phyloP scores from a whole-genome alignment of 2,888 invertebrate genomes.

The Drepana falcataria region DNA sequence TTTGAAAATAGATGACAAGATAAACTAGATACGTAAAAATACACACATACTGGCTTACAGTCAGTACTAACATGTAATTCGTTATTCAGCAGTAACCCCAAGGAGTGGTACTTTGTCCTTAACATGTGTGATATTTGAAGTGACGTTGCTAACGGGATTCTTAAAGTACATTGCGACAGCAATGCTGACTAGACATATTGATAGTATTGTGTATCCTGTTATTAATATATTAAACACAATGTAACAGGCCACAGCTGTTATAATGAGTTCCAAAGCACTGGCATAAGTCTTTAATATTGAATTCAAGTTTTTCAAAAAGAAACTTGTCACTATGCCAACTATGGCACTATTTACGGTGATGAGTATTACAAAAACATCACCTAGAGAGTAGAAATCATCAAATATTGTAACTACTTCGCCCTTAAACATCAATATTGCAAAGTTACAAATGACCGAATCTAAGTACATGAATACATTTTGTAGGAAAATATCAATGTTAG shows the following conservation, averaged over 20 bases:
- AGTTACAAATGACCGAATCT: constrained; percentile 95
- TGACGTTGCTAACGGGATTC: constrained; percentile 87
- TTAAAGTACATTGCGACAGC: constrained; percentile 93
- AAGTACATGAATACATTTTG: constrained; percentile 98
- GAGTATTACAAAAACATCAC: constrained; percentile 84
- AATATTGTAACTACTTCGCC: constrained; percentile 82
- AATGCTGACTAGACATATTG: constrained; percentile 89
- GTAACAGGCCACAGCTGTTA: constrained; percentile 93
- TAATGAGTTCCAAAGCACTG: constrained; percentile 92
- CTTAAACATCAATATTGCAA: constrained; percentile 82
- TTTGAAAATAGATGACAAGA: no score
- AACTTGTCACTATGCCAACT: constrained; percentile 95
- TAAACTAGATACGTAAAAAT: background rate
- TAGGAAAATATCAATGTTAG: constrained; percentile 91
- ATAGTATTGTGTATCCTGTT: constrained; percentile 87
- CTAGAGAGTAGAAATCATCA: constrained; percentile 75
- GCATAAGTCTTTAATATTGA: constrained; percentile 98
- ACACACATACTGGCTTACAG: background rate
- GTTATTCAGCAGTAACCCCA: constrained; percentile 32
- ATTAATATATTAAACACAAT: constrained; percentile 91
- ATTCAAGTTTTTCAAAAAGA: constrained; percentile 94
- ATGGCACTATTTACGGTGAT: constrained; percentile 94
- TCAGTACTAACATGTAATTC: no score
- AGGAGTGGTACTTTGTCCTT: constrained; percentile 50
- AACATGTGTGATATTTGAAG: constrained; percentile 13